Evolutionary conservation across 92 coral and sea anemone species (phyloP), one percentile per base, ranked within the genome.

Genomic region (Ricordea florida): DNA sequence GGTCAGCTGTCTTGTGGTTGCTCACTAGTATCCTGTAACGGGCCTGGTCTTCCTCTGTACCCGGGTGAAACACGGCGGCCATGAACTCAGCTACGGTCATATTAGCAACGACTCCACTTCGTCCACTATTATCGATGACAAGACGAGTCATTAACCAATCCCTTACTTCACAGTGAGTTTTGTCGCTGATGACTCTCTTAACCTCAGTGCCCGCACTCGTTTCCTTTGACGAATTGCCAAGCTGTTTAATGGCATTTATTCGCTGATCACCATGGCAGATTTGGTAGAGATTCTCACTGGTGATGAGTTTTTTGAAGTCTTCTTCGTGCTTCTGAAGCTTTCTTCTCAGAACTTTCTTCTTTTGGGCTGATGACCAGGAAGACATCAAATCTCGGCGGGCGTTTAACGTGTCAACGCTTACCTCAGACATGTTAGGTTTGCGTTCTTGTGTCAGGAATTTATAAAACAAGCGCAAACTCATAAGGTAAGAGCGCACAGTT

Each of bases 231-330:
- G 69, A 32, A 20, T 22, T 41, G 14, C 74, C 75, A 20, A 71
- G 86, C 59, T 80, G 44, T 71, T 80, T 69, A 10, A 80, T 68
- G 23, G 80, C 46, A 15, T 80, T 48, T 22, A 69, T 57, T 8
- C 79, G 64, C 56, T 80, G 79, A 18, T 62, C 49, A 40, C 87
- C 87, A 71, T 81, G 80, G 74, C 87, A 81, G 6, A 72, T 67
- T 30, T 72, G 41, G 56, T 81, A 31, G 15, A 81, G 73, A 4
- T 72, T 49, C 40, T 81, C 59, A 31, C 87, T 59, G 21, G 87
- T 32, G 16, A 80, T 21, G 14, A 80, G 48, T 33, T 80, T 80
- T 42, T 26, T 22, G 65, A 21, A 80, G 60, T 70, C 74, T 40
- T 68, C 62, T 18, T 68, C 48, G 43, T 69, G 57, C 22, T 69